Conservation (phyloP, 2,797 vertebrate genomes). For the Apodemus agrarius region DNA sequence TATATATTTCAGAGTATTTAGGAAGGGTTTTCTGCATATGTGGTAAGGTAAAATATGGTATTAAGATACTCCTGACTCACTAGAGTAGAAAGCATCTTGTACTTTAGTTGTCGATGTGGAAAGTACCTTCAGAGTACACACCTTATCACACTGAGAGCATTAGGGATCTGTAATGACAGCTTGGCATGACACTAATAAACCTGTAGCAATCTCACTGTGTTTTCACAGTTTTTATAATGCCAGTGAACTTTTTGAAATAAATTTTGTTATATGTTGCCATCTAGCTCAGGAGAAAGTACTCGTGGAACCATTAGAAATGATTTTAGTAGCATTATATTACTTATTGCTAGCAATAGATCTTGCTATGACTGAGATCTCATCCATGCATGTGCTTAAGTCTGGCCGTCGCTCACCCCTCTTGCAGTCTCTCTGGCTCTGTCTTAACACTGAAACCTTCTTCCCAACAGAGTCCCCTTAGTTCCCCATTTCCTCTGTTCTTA, state of each 20-base stretch:
- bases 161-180: neutral
- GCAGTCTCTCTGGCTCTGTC: no score
- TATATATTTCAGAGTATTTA: neutral
- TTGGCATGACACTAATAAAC: neutral
- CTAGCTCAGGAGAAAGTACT: neutral
- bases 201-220: neutral
- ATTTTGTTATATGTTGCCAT: neutral
- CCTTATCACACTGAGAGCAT: neutral
- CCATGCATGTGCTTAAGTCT: neutral
- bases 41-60: conserved; percentile 39
- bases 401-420: no score
- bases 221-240: neutral
- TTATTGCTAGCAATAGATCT: neutral
- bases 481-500: neutral
- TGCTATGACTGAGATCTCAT: neutral
- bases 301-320: neutral
- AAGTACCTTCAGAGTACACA: neutral
- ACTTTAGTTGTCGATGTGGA: neutral
- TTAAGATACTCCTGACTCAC: neutral
- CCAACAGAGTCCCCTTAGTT: neutral
- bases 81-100: conserved; percentile 17
- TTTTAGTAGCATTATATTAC: neutral
- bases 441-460: neutral
- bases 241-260: neutral
- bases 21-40: neutral